Evolutionary conservation across 2,797 vertebrate species (phyloP), one percentile per base, ranked within the genome.

Genomic region (Parambassis ranga): DNA sequence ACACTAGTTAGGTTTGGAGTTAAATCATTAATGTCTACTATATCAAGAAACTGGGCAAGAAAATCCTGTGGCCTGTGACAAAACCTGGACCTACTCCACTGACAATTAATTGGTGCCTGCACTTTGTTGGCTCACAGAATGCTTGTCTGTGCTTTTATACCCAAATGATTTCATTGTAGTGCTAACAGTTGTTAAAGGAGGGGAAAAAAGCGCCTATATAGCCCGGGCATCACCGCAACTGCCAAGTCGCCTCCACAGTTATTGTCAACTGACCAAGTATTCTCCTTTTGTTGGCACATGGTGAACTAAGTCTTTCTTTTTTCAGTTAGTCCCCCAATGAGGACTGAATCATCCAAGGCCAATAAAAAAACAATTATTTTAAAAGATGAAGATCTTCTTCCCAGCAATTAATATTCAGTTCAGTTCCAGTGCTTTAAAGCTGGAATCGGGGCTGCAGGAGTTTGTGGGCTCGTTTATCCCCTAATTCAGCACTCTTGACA

Each of bases 81-180:
- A 73, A 77, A 63, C 58, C 38, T 77, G 69, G 52, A 75, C 48
- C 49, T 15, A 33, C 27, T 78, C 58, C 81, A 80, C 10, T 43
- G 11, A 65, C 39, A 46, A 38, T 63, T 70, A 77, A 73, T 75
- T 66, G 49, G 61, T 48, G 66, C 19, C 51, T 75, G 48, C 58
- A 49, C 61, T 77, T 63, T 64, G 62, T 55, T 75, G 74, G 69
- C 65, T 62, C 48, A 35, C 43, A 46, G 14, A 46, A 42, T 3
- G 9, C 46, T 65, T 33, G 57, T 66, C 62, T 55, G 65, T 61
- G 50, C 13, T 56, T 67, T 61, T 41, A 71, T 44, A 71, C 65
- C 7, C 64, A 67, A 79, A 67, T 65, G 10, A 57, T 78, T 79
- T 71, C 57, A 43, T 26, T 60, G 35, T 37, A 38, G 58, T 38